A percentile compares a stretch with the other conserved stretches of the same genome.
phyloP scores from a whole-genome alignment of 1,140 invertebrate species.

The Diabrotica undecimpunctata region DNA sequence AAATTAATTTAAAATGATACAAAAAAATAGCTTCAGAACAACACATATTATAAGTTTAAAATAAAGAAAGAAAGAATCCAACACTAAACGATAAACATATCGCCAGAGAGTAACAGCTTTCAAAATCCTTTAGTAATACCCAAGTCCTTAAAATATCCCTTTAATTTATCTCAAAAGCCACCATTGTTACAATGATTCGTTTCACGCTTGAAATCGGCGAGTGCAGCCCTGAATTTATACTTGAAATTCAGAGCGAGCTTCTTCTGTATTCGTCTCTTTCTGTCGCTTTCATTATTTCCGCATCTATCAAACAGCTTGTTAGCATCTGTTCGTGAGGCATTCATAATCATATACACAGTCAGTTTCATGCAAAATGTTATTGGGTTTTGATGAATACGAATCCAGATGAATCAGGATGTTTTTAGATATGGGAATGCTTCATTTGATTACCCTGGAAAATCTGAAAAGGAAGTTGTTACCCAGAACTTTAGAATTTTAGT shows the following conservation, averaged over 20 bases:
- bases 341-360: conserved; percentile 2
- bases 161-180: neutral
- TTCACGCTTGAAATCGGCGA: neutral
- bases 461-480: neutral
- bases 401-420: neutral
- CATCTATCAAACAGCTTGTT: conserved; percentile 14
- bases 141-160: neutral
- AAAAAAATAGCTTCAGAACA: too few relatives aligned
- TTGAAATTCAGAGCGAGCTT: conserved; percentile 23
- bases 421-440: neutral
- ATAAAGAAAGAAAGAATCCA: too few relatives aligned
- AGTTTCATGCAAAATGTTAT: conserved; percentile 2
- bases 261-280: conserved; percentile 16
- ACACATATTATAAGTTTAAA: too few relatives aligned
- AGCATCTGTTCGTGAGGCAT: conserved; percentile 12
- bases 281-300: conserved; percentile 12
- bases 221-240: conserved; percentile 5
- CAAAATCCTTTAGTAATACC: too few relatives aligned
- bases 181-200: neutral
- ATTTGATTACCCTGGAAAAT: conserved; percentile 2
- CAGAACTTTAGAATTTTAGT: neutral
- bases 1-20: too few relatives aligned
- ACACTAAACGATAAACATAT: too few relatives aligned
- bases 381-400: conserved; percentile 2
- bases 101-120: too few relatives aligned